Conservation (phyloP, 2,888 invertebrate genomes). For the Taenaris catops region DNA sequence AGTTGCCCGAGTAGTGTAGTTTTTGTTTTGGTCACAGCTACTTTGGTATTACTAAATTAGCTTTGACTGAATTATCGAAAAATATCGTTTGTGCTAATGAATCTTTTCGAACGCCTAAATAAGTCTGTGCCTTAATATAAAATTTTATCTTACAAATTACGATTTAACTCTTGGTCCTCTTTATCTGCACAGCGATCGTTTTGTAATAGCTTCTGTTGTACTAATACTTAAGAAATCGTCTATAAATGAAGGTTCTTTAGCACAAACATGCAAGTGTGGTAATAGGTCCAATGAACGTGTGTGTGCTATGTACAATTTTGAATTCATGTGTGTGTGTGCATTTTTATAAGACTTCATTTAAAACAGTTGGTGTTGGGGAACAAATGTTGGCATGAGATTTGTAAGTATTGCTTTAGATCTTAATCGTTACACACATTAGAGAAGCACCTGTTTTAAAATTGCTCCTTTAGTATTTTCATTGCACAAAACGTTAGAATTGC, state of each 20-base stretch:
- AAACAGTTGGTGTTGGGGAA: slow-evolving; percentile 74
- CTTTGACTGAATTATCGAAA: slow-evolving; percentile 36
- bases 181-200: slow-evolving; percentile 12
- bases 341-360: slow-evolving; percentile 43
- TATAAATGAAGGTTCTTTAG: slow-evolving; percentile 40
- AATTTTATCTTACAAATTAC: slow-evolving; percentile 15
- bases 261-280: slow-evolving; percentile 52
- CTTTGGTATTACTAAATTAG: slow-evolving; percentile 43
- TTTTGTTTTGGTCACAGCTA: slow-evolving; percentile 38
- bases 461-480: slow-evolving; percentile 22
- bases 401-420: slow-evolving; percentile 60
- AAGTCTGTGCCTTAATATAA: slow-evolving; percentile 31
- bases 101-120: slow-evolving; percentile 29
- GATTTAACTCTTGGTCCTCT: slow-evolving; percentile 11
- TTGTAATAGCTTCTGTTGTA: slow-evolving; percentile 13
- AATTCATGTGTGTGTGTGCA: slow-evolving; percentile 51
- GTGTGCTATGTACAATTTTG: slow-evolving; percentile 32
- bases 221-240: slow-evolving; percentile 3
- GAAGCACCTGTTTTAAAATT: slow-evolving; percentile 27
- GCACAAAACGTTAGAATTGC: slow-evolving; percentile 22
- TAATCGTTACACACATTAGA: slow-evolving; percentile 32
- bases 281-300: slow-evolving; percentile 42
- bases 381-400: slow-evolving; percentile 55
- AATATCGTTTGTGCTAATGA: slow-evolving; percentile 69
- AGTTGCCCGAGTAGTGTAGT: slow-evolving; percentile 63